These are phyloP conservation scores for Limonius californicus DNA, from an alignment of 1,140 invertebrate genomes.

Conservation along the genomic window DNA sequence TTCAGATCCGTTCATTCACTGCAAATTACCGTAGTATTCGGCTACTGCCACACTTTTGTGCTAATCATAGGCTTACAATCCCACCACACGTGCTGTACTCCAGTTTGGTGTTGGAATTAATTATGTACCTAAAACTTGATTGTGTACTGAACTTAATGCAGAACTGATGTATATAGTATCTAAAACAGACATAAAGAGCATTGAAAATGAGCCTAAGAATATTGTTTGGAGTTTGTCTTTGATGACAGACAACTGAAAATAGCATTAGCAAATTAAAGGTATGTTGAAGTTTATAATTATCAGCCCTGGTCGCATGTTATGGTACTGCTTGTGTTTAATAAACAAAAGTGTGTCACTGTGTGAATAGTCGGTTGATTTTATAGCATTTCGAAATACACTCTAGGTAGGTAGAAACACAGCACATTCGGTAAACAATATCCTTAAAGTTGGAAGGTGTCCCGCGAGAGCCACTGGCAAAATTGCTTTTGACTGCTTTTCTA, in stretches of 20 bases:
- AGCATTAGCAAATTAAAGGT: no score
- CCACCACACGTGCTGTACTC: no score
- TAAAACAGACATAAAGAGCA: background rate
- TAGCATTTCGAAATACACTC: background rate
- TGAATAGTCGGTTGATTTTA: background rate
- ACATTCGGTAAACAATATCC: slow-evolving; percentile 35
- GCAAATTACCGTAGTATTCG: no score
- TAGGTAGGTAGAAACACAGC: background rate
- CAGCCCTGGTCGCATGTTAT: no score
- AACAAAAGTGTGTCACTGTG: no score
- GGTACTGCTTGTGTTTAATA: no score
- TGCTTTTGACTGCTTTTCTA: slow-evolving; percentile 32
- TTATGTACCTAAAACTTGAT: background rate
- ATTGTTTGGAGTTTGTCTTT: background rate
- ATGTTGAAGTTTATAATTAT: no score
- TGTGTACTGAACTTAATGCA: background rate
- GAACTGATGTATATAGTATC: background rate
- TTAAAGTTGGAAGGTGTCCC: slow-evolving; percentile 33
- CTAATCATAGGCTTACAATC: no score
- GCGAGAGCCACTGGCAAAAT: slow-evolving; percentile 29
- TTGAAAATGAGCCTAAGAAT: background rate
- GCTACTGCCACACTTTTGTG: no score
- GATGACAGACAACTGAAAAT: no score
- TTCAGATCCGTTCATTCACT: no score
- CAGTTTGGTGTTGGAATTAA: background rate